Evolutionary conservation across 2,888 invertebrate genomes (phyloP), one percentile per base, ranked within the genome.

Genomic region (Caenorhabditis imperialis): DNA sequence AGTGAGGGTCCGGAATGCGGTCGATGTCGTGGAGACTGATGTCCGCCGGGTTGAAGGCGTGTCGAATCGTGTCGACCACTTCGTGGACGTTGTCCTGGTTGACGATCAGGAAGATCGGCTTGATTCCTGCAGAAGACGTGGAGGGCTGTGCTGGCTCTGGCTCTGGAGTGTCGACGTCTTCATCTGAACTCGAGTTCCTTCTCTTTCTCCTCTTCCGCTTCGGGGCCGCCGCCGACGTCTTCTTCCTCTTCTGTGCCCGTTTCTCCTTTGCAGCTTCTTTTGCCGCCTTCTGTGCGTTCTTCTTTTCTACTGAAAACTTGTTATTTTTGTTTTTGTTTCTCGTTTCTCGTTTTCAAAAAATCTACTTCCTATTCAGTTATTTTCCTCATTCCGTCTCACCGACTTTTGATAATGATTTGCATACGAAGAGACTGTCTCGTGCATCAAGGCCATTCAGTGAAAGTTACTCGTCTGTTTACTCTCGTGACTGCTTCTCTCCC

Each of bases 61-160:
- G 48, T 16, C 48, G 60, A 6, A 71, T 27, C 2, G 25, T 57
- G 6, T 57, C 57, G 7, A 71, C 23, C 1, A 71, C 71, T 3
- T 16, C 14, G n/a, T 57, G 40, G 20, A 62, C 71, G 18, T 55
- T 57, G 23, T 50, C 50, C n/a, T 55, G 35, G 2, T 18, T 37
- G 10, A 71, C 70, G 23, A 70, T 53, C 14, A 70, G 37, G 14
- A 37, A 44, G 5, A 70, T 54, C 14, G 70, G 70, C 14, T 57
- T 50, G 20, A 58, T 25, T 0, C 51, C 45, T 12, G 55, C 33
- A 14, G 38, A 22, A 1, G 53, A 22, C 23, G 18, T 8, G 14
- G 53, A 16, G 50, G 5, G 48, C 25, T 8, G 40, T 12, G 37
- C 12, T 1, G 22, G 48, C 3, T 5, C 16, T 5, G 6, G 3